These are phyloP conservation scores for Eristalis tenax DNA, from an alignment of 2,888 invertebrate species.

Conservation along the genomic window DNA sequence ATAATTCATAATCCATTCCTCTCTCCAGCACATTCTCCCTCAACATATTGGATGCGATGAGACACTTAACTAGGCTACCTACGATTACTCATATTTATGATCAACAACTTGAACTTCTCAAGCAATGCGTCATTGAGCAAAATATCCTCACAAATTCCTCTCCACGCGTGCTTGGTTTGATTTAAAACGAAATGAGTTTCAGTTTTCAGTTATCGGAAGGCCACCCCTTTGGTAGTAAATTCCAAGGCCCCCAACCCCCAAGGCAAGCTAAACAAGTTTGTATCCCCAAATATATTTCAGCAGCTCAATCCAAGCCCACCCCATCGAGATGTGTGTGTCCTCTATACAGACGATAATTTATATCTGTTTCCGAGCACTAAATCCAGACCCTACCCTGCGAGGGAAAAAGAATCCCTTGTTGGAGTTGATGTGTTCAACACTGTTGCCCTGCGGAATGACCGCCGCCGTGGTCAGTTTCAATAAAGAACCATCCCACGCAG, in stretches of 20 bases:
- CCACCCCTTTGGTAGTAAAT: not conserved
- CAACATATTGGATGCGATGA: not conserved
- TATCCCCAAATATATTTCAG: not conserved
- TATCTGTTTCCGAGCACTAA: not conserved
- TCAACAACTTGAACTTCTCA: not conserved
- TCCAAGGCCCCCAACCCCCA: not conserved
- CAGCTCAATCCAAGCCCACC: not conserved
- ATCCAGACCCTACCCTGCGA: not conserved
- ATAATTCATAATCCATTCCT: not conserved
- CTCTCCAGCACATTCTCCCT: not conserved
- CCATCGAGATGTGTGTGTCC: not conserved
- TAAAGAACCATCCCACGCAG: slow-evolving; percentile 32
- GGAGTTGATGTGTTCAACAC: not conserved
- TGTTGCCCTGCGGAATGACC: not conserved
- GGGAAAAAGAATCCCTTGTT: not conserved
- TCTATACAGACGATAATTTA: slow-evolving; percentile 9
- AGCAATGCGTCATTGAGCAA: not conserved
- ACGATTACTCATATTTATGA: not conserved
- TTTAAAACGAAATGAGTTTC: not conserved
- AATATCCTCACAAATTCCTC: not conserved
- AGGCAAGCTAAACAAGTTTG: not conserved
- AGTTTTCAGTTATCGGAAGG: not conserved
- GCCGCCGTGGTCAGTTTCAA: not conserved
- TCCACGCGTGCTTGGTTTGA: not conserved
- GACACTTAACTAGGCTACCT: not conserved